Evolutionary conservation across 2,888 invertebrate genomes (phyloP), one percentile per base, ranked within the genome.

Genomic region (Allophyes oxyacanthae): DNA sequence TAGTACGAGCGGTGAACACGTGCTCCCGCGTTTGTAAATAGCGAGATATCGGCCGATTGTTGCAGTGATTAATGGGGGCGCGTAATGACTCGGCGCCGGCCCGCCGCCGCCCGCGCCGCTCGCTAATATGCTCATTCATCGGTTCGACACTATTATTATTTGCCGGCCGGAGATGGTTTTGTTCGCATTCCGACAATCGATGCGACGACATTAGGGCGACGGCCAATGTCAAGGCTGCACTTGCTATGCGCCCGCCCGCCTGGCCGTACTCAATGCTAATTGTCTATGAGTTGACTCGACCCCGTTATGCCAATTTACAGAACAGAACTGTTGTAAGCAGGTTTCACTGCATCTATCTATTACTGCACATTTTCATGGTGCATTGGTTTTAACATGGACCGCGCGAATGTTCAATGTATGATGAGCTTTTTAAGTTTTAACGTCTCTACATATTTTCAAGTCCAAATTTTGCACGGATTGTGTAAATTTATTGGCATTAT

Each of bases 1-100:
- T 92, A 92, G 88, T 93, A 92, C 93, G 93, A 88, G 89, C 91
- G 84, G 84, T 76, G 89, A 90, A 87, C 93, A 92, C 92, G 92
- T 92, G 93, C 92, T 92, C 91, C 89, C 90, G 90, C 92, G 93
- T 90, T 93, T 93, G 94, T 93, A 93, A 93, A 93, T 93, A 93
- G 92, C 94, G 91, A 94, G 93, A 94, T 93, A 94, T 94, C 93
- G 93, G 92, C 91, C 92, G 94, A 94, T 94, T 94, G 93, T 93
- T 94, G 93, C 93, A 91, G 89, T 93, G 94, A 94, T 93, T 94
- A 93, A 93, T 93, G 94, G 92, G 91, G 90, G 89, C 90, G 87
- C 88, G 91, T 93, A 92, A 94, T 92, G 93, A 93, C 90, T 91
- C 89, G 88, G 82, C 88, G 84, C 79, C 85, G 81, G 60, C 60